These are phyloP conservation scores for Crax fasciolata DNA, from an alignment of 2,797 vertebrate genomes.

Conservation along the genomic window DNA sequence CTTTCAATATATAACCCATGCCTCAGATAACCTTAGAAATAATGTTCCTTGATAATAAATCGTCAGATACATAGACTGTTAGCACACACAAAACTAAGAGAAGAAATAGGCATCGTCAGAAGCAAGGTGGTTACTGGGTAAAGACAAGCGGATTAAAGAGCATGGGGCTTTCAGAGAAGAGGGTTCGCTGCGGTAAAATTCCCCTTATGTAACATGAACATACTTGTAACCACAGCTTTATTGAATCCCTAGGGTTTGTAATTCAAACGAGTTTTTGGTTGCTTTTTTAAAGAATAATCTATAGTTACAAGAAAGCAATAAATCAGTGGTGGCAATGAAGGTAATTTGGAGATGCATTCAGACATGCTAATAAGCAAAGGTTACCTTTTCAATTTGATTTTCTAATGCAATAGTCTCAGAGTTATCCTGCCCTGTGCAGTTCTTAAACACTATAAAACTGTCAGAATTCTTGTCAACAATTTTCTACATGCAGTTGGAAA, in stretches of 20 bases:
- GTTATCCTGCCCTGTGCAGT: constrained; percentile 46
- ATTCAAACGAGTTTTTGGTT: not conserved
- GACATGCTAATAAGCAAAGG: not conserved
- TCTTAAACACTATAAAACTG: constrained; percentile 72
- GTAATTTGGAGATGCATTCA: not conserved
- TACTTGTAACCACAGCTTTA: not conserved
- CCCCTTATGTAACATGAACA: not conserved
- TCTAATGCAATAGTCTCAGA: constrained; percentile 40
- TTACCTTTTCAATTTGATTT: constrained; percentile 73
- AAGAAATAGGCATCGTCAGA: not conserved
- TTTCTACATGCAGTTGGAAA: constrained; percentile 56
- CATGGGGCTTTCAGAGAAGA: not conserved
- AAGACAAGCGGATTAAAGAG: not conserved
- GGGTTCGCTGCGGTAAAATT: not conserved
- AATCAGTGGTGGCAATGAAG: not conserved
- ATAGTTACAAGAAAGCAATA: not conserved
- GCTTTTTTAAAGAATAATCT: not conserved
- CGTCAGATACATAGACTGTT: not conserved
- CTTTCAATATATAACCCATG: not conserved
- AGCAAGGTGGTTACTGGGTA: not conserved
- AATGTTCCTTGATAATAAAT: not conserved
- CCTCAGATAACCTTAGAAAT: not conserved
- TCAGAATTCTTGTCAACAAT: constrained; percentile 48
- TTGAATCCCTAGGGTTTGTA: not conserved
- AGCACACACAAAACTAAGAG: not conserved